A percentile compares a stretch with the other conserved stretches of the same genome.
Evolutionary conservation across 2,113 vertebrate species (phyloP).

Genomic region (Columba livia): DNA sequence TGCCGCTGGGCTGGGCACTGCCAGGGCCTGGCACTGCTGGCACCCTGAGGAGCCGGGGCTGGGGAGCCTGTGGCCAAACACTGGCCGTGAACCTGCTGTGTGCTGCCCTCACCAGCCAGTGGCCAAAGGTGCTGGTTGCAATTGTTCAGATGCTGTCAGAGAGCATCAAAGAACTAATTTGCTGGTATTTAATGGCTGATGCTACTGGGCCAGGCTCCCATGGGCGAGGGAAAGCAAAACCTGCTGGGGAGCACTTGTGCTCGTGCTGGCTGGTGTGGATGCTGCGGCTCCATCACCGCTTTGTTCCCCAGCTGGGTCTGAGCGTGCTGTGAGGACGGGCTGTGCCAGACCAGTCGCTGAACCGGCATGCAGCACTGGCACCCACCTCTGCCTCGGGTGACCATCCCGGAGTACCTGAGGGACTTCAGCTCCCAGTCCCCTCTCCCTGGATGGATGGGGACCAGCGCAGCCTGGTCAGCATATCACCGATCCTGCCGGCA

Average conservation of each 20-base stretch:
- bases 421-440: rapidly evolving
- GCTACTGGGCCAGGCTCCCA: not conserved
- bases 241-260: rapidly evolving
- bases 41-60: not conserved
- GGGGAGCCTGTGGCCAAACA: not conserved
- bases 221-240: not conserved
- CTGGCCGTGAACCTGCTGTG: not conserved
- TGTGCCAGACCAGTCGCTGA: rapidly evolving
- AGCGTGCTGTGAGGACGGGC: not conserved
- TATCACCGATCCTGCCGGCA: rapidly evolving
- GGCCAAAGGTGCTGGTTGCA: not conserved
- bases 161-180: not conserved
- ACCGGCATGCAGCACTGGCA: rapidly evolving
- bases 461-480: not conserved
- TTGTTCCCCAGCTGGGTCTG: not conserved
- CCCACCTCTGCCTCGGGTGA: not conserved
- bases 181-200: not conserved
- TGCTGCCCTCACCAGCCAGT: not conserved
- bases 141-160: not conserved
- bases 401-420: rapidly evolving
- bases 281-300: not conserved
- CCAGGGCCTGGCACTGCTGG: not conserved
- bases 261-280: rapidly evolving
- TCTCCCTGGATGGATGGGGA: rapidly evolving
- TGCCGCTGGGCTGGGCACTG: not conserved